phyloP scores from a whole-genome alignment of 2,797 vertebrate species.

The Sebastes taczanowskii region DNA sequence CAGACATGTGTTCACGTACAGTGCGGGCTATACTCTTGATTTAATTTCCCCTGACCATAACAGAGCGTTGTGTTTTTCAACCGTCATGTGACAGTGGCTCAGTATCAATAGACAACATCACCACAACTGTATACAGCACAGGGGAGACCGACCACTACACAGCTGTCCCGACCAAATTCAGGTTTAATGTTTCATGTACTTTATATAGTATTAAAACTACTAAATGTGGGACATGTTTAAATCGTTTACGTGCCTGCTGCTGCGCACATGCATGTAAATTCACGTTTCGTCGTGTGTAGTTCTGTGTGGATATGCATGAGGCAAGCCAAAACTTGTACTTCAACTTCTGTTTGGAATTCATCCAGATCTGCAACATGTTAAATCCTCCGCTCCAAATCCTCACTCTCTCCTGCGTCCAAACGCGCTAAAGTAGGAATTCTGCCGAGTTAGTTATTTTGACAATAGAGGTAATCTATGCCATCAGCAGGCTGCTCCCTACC shows the following conservation, averaged over 20 bases:
- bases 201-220: background rate
- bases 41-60: conserved; percentile 68
- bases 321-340: conserved; percentile 63
- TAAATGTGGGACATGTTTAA: background rate
- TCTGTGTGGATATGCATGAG: conserved; percentile 35
- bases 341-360: conserved; percentile 67
- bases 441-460: conserved; percentile 84
- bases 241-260: background rate
- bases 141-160: background rate
- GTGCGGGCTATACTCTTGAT: conserved; percentile 56
- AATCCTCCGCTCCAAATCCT: conserved; percentile 71
- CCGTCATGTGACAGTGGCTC: conserved; percentile 61
- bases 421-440: conserved; percentile 83
- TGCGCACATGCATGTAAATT: conserved; percentile 4
- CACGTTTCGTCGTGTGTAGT: background rate
- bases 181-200: conserved; percentile 10
- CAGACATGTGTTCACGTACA: conserved; percentile 62
- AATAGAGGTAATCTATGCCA: conserved; percentile 85
- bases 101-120: conserved; percentile 57
- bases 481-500: conserved; percentile 80
- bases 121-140: conserved; percentile 39
- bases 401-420: conserved; percentile 76
- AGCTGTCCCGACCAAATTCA: conserved; percentile 4
- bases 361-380: conserved; percentile 73
- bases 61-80: conserved; percentile 61